phyloP scores from a whole-genome alignment of 1,140 invertebrate species.

The Rhagoletis pomonella region DNA sequence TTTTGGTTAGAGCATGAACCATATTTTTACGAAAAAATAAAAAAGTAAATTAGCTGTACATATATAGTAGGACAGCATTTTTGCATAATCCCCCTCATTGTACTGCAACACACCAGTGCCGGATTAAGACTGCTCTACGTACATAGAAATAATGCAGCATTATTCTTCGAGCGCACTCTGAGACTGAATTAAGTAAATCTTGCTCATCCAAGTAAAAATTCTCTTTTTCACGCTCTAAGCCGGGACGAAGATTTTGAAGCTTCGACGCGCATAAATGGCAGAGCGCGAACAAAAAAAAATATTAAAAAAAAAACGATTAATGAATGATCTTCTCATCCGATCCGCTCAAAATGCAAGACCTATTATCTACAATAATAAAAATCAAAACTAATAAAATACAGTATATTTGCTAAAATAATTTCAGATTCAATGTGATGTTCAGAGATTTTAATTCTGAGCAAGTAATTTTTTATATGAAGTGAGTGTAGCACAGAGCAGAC shows the following conservation, averaged over 20 bases:
- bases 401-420: background rate
- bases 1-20: too few relatives aligned
- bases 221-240: background rate
- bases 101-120: background rate
- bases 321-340: background rate
- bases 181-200: background rate
- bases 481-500: background rate
- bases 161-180: background rate
- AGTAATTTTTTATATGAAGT: background rate
- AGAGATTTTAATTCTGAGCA: constrained; percentile 1
- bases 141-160: background rate
- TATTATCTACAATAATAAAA: too few relatives aligned
- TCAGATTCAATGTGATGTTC: constrained; percentile 6
- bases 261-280: background rate
- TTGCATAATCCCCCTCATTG: too few relatives aligned
- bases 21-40: too few relatives aligned
- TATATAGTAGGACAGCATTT: too few relatives aligned
- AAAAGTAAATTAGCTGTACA: too few relatives aligned
- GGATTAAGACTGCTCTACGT: background rate
- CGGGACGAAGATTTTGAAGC: too few relatives aligned
- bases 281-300: background rate
- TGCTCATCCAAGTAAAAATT: background rate
- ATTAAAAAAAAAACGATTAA: too few relatives aligned
- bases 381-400: constrained; percentile 6
- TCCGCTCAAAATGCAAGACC: background rate